These are phyloP conservation scores for Trinorchestia longiramus DNA, from an alignment of 1,140 invertebrate genomes.

Conservation along the genomic window DNA sequence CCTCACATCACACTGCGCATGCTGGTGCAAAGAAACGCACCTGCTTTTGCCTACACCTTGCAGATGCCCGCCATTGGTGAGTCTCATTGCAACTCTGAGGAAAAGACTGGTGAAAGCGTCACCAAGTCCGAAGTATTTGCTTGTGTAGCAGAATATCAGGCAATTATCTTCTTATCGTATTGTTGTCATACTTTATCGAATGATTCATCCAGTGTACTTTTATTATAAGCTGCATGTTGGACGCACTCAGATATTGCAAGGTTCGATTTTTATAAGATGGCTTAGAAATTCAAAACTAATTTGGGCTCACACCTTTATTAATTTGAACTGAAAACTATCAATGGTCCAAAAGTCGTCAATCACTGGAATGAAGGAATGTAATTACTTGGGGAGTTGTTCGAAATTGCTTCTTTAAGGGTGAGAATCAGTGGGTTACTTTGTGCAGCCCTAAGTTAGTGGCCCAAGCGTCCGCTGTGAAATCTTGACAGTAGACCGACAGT, in stretches of 20 bases:
- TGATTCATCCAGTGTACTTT: neutral
- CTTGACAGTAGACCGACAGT: too few relatives aligned
- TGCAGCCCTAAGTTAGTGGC: too few relatives aligned
- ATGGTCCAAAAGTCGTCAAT: neutral
- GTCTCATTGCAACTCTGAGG: neutral
- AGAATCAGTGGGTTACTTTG: too few relatives aligned
- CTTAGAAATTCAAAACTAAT: neutral
- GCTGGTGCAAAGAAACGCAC: conserved; percentile 29
- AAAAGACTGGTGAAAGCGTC: neutral
- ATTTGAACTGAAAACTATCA: neutral
- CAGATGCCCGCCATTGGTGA: conserved; percentile 55
- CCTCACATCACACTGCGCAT: conserved; percentile 46
- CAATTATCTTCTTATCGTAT: too few relatives aligned
- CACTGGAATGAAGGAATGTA: neutral
- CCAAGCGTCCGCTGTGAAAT: too few relatives aligned
- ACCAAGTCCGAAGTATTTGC: too few relatives aligned
- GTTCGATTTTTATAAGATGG: too few relatives aligned
- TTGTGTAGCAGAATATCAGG: too few relatives aligned
- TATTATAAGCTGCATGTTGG: too few relatives aligned
- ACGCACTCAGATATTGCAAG: too few relatives aligned
- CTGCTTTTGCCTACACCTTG: conserved; percentile 47
- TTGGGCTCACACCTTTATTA: neutral
- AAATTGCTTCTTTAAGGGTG: neutral
- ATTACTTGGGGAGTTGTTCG: neutral
- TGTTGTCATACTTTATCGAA: neutral